Base-by-base conservation (phyloP, 2,888 invertebrate species). In the Agrochola litura region DNA sequence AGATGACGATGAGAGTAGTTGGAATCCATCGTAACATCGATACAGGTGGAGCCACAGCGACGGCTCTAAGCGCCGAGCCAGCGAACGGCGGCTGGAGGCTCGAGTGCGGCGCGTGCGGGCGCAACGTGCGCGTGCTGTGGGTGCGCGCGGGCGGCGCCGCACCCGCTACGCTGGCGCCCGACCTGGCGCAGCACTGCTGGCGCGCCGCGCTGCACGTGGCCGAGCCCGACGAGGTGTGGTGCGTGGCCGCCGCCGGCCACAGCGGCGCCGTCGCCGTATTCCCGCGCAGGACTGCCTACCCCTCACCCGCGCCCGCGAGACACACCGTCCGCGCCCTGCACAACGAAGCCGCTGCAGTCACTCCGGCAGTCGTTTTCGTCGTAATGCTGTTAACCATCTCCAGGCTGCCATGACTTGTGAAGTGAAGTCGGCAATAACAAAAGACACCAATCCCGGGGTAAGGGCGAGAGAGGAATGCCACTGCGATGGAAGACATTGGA, bases 61-160 rank as follows among this genome's bases (percentile, higher is more conserved):
- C 93, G 0, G 95, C 95, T 0, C 87, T 95, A 16, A 92, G 93
- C 67, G 93, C 94, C 0, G 90, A 90, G 67, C 92, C 93, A 14
- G 91, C 92, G 1, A 83, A 89, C 16, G 93, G 92, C 49, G 96
- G 95, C 8, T 96, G 95, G 95, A 92, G 96, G 37, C 92, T 96
- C 22, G 95, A 95, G 89, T 96, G 96, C 90, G 95, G 94, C 63
- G 96, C 94, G 69, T 96, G 96, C 88, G 96, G 96, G 0, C 93
- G 95, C 69, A 90, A 89, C 60, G 89, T 95, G 81, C 93, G 95
- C 74, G 96, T 93, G 69, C 54, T 92, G 78, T 95, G 94, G 94
- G 72, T 94, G 88, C 85, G 92, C 77, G 80, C 88, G 76, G 78
- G 86, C 73, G 80, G 88, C 84, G 71, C 9, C 9, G 12, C 85